Base-by-base conservation (phyloP, 2,797 vertebrate genomes). In the Sitta carolinensis region DNA sequence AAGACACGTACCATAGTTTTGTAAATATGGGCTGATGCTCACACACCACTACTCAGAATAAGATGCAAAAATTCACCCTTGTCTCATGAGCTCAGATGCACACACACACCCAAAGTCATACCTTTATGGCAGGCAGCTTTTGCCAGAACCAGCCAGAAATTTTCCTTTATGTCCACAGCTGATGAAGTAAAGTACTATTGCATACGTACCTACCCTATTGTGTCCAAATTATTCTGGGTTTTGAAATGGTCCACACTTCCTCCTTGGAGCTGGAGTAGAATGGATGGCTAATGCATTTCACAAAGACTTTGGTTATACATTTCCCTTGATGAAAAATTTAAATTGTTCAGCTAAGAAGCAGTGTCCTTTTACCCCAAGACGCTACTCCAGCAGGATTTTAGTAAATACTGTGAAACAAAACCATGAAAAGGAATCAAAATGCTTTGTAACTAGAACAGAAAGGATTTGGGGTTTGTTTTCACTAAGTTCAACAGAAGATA, bases 281-380 rank as follows among this genome's bases (percentile, higher is more conserved):
- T 48, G 62, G 76, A 76, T 72, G 34, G 73, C 82, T 86, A 91
- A 89, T 30, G 93, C 85, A 58, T 89, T 90, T 58, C 57, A 82
- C 42, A 29, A 77, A 16, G 74, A 84, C 57, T 89, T 84, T 63
- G 63, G 89, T 87, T 94, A 67, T 93, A 76, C 42, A 50, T 75
- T 38, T 88, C 63, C 79, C 80, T 79, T 94, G 82, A 95, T 90
- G 64, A 96, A 94, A 95, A 84, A 93, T 70, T 87, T 76, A 94
- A 90, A 64, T 77, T 73, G 54, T 74, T 61, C 26, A 2, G 38
- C 61, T 62, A 76, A 79, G 80, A 64, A 84, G 83, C 63, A 90
- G 83, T 62, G 75, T 90, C 92, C 87, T 93, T 93, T 90, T 95
- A 93, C 80, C 85, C 80, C 78, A 73, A 94, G 87, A 90, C 0